A percentile compares a stretch with the other conserved stretches of the same genome.
These are phyloP conservation scores for Julus scandinavius DNA, from an alignment of 2,888 invertebrate genomes.

Conservation along the genomic window DNA sequence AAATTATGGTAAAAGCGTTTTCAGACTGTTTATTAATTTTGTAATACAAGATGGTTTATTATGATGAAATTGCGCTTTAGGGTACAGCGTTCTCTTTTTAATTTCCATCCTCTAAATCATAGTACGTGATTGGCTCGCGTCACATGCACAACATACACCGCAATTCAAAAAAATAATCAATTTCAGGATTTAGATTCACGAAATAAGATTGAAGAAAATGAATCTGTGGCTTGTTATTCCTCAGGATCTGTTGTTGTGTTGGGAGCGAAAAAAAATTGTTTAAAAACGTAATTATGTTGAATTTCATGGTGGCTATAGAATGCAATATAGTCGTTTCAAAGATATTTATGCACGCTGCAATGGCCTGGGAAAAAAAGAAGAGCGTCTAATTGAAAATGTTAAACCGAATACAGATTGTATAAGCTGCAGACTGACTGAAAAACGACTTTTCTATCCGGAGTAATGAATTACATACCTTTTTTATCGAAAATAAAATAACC, in stretches of 20 bases:
- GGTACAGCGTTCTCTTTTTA: background rate
- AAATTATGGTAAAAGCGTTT: background rate
- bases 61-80: background rate
- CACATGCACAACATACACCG: background rate
- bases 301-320: background rate
- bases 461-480: background rate
- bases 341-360: background rate
- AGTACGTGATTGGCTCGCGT: background rate
- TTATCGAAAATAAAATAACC: too few species aligned
- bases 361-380: background rate
- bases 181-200: background rate
- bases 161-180: background rate
- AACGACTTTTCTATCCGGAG: background rate
- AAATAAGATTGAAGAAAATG: background rate
- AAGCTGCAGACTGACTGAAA: background rate
- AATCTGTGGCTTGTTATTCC: background rate
- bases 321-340: background rate
- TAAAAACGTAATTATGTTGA: background rate
- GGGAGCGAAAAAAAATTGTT: background rate
- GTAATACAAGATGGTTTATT: background rate
- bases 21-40: background rate
- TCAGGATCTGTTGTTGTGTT: background rate
- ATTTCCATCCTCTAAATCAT: background rate
- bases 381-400: background rate
- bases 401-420: background rate